Conservation (phyloP, 1,140 invertebrate species). For the Hormaphis cornu region DNA sequence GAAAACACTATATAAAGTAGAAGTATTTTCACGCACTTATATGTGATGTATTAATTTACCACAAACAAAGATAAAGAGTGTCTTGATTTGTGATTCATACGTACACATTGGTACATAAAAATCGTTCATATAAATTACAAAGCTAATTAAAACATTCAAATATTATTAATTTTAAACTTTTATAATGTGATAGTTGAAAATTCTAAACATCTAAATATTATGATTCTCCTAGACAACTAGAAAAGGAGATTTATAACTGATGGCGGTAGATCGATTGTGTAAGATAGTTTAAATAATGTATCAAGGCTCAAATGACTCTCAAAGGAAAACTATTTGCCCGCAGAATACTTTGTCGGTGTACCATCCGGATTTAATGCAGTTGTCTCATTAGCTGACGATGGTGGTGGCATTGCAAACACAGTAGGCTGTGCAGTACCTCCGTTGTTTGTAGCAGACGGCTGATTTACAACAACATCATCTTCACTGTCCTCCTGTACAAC, state of each 20-base stretch:
- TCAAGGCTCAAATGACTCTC: background rate
- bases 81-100: too few relatives aligned
- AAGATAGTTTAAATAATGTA: background rate
- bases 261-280: background rate
- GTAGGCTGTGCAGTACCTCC: background rate
- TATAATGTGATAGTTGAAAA: background rate
- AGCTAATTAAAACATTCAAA: slow-evolving; percentile 1
- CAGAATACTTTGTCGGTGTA: slow-evolving; percentile 21
- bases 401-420: slow-evolving; percentile 16
- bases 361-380: slow-evolving; percentile 29
- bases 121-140: background rate
- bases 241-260: background rate
- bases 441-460: slow-evolving; percentile 8
- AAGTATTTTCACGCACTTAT: background rate
- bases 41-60: background rate
- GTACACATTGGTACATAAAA: too few relatives aligned
- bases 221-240: background rate
- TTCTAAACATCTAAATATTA: background rate
- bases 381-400: slow-evolving; percentile 2
- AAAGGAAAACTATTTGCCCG: background rate
- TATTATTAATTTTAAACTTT: background rate
- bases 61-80: too few relatives aligned
- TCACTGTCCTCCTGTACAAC: background rate
- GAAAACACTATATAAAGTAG: background rate
- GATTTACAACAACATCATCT: slow-evolving; percentile 26